A percentile compares a stretch with the other conserved stretches of the same genome.
Conservation (phyloP, 2,113 vertebrate genomes). For the Thinocorus orbignyianus region DNA sequence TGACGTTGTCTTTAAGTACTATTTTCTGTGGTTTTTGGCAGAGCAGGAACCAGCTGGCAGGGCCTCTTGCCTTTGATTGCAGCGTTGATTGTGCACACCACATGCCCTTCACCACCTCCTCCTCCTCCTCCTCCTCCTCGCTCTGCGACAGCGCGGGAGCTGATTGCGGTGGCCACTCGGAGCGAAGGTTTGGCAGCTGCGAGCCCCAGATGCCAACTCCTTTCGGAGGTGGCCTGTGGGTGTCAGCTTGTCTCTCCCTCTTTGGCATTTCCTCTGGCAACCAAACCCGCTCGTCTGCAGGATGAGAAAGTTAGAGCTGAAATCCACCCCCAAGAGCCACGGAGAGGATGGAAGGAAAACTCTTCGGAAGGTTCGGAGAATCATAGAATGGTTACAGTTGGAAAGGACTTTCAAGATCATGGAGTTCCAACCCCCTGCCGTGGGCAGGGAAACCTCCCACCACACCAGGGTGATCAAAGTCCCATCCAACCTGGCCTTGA, state of each 20-base stretch:
- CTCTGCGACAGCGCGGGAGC: background rate
- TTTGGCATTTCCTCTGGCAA: background rate
- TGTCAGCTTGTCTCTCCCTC: conserved; percentile 1
- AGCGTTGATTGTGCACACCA: background rate
- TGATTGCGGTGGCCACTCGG: background rate
- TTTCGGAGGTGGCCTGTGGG: background rate
- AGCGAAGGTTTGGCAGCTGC: background rate
- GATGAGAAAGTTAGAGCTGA: background rate
- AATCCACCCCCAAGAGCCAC: background rate
- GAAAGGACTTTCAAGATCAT: no score
- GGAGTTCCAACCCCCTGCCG: no score
- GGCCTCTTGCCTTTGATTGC: background rate
- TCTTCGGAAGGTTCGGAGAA: no score
- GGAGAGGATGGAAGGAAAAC: background rate
- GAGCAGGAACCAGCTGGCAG: background rate
- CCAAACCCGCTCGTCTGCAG: background rate
- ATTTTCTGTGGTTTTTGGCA: background rate
- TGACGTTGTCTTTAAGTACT: background rate
- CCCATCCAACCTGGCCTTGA: no score
- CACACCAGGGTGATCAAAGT: no score
- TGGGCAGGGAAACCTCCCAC: no score
- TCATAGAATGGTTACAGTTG: no score
- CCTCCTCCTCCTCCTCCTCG: background rate
- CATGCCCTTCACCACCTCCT: background rate
- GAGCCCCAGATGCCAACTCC: background rate